phyloP scores from a whole-genome alignment of 1,140 invertebrate species.

The Euglossa dilemma region DNA sequence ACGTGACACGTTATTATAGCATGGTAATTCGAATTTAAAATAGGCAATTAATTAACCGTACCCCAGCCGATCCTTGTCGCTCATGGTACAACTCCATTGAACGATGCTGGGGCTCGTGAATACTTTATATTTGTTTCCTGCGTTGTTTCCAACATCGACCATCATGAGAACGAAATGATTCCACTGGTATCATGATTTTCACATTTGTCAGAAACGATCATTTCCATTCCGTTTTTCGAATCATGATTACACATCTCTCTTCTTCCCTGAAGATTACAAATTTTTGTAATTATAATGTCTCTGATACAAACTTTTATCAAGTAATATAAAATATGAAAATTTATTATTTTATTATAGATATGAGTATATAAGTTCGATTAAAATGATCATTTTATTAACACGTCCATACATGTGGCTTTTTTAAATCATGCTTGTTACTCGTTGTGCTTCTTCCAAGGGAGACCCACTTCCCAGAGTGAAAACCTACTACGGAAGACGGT shows the following conservation, averaged over 20 bases:
- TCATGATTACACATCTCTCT: neutral
- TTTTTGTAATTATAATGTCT: too few relatives aligned
- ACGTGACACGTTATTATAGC: slow-evolving; percentile 52
- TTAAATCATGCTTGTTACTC: neutral
- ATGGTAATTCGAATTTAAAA: slow-evolving; percentile 69
- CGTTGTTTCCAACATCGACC: neutral
- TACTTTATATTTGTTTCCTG: slow-evolving; percentile 44
- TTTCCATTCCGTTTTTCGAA: neutral
- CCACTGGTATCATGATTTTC: neutral
- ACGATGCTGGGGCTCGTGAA: slow-evolving; percentile 41
- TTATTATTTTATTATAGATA: too few relatives aligned
- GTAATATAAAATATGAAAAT: neutral
- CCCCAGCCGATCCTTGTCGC: neutral
- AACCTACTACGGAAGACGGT: slow-evolving; percentile 22
- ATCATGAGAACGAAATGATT: neutral
- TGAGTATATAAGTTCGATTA: too few relatives aligned
- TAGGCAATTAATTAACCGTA: slow-evolving; percentile 66
- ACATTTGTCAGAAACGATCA: neutral
- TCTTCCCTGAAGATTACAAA: neutral
- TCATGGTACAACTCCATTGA: slow-evolving; percentile 14
- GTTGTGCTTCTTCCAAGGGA: neutral
- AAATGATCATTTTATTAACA: neutral
- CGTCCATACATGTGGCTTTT: neutral
- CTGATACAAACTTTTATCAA: neutral
- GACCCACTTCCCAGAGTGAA: slow-evolving; percentile 35